These are phyloP conservation scores for Poecilia velifera DNA, from an alignment of 2,797 vertebrate species.

Conservation along the genomic window DNA sequence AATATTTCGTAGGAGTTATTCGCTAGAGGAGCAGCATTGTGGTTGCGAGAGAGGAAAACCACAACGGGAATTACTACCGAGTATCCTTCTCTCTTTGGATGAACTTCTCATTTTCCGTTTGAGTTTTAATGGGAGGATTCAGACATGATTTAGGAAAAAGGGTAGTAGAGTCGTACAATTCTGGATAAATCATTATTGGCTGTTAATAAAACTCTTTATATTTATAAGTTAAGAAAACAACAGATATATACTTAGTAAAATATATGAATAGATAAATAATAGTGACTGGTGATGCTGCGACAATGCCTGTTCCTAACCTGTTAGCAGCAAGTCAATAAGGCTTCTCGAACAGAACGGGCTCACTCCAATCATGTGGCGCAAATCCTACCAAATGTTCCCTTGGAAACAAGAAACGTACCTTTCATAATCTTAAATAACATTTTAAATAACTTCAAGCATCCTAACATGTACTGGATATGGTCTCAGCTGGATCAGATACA, in stretches of 20 bases:
- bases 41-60: slow-evolving; percentile 55
- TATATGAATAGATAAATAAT: slow-evolving; percentile 75
- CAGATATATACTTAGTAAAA: slow-evolving; percentile 52
- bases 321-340: slow-evolving; percentile 42
- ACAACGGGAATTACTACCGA: slow-evolving; percentile 36
- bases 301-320: slow-evolving; percentile 17
- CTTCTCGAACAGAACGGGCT: slow-evolving; percentile 40
- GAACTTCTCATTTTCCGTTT: slow-evolving; percentile 34
- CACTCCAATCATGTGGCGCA: slow-evolving; percentile 39
- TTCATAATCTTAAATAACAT: slow-evolving; percentile 40
- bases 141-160: slow-evolving; percentile 65
- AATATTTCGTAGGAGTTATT: slow-evolving; percentile 60
- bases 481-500: slow-evolving; percentile 33
- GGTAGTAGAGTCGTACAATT: slow-evolving; percentile 61
- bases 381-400: slow-evolving; percentile 48
- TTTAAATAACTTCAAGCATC: slow-evolving; percentile 42
- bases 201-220: slow-evolving; percentile 70
- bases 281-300: slow-evolving; percentile 31
- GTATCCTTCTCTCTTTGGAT: slow-evolving; percentile 31
- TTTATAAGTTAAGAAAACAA: slow-evolving; percentile 66
- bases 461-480: slow-evolving; percentile 34
- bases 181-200: slow-evolving; percentile 59
- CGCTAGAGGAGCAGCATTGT: slow-evolving; percentile 54
- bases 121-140: slow-evolving; percentile 46
- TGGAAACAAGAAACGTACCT: slow-evolving; percentile 43